phyloP scores from a whole-genome alignment of 2,797 vertebrate species.

The Tauraco hartlaubi region DNA sequence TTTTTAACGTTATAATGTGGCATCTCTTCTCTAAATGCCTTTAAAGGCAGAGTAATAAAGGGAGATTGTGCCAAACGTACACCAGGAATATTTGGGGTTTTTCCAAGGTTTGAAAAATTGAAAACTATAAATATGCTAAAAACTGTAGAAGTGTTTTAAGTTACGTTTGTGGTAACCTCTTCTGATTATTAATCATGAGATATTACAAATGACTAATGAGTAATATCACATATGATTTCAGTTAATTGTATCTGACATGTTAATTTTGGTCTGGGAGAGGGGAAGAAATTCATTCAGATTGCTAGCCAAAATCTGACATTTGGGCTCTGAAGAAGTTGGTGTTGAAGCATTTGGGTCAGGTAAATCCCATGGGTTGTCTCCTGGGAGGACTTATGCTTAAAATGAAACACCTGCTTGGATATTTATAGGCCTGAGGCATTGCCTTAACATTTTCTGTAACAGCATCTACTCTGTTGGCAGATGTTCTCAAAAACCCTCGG shows the following conservation, averaged over 20 bases:
- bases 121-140: neutral
- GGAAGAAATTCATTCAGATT: neutral
- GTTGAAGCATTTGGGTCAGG: neutral
- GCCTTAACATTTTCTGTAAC: neutral
- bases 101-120: neutral
- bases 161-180: neutral
- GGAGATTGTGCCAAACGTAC: neutral
- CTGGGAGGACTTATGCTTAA: neutral
- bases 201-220: neutral
- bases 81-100: neutral
- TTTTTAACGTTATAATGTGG: neutral
- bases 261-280: neutral
- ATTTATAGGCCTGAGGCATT: neutral
- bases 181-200: neutral
- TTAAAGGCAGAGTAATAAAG: neutral
- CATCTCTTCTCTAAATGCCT: neutral
- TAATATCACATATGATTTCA: neutral
- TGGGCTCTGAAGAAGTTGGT: neutral
- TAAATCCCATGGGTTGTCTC: neutral
- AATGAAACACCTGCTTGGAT: neutral
- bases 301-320: neutral
- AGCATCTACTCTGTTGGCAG: conserved; percentile 55
- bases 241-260: neutral
- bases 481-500: conserved; percentile 85
- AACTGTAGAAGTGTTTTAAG: neutral